Base-by-base conservation (phyloP, 2,797 vertebrate genomes). In the Fratercula arctica region DNA sequence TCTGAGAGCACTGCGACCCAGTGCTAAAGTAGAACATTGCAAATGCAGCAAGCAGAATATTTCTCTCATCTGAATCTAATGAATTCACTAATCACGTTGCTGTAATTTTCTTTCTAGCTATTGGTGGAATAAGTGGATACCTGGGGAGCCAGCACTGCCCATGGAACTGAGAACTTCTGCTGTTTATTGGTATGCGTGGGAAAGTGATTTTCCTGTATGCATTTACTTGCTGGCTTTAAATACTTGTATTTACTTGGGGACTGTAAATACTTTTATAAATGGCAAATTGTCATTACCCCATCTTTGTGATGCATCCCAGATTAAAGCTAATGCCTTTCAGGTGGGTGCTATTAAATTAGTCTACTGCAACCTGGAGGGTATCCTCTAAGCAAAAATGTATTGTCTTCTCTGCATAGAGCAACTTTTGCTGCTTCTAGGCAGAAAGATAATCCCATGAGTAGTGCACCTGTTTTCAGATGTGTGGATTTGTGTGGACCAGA, bases 101-200 rank as follows among this genome's bases (percentile, higher is more conserved):
- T 94, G 85, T 85, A 89, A 94, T 95, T 96, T 95, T 72, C 93
- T 91, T 89, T 86, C 86, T 79, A 90, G 91, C 67, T 93, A 48
- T 73, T 81, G 61, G 85, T 77, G 92, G 56, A 92, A 77, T 64
- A 94, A 93, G 70, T 88, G 54, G 63, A 54, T 89, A 87, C 66
- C 93, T 87, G 51, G 82, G 85, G 93, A 97, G 48, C 13, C 68
- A 86, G 35, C 79, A 48, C 29, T 82, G 74, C 70, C 66, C 28
- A 3, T 61, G 53, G 60, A 94, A 80, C 61, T 1, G 2, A 94
- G 83, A 95, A 90, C 67, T 84, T 95, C 50, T 88, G 43, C 72
- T 66, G 21, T 41, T 87, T 89, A 86, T 89, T 86, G 69, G 26
- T 54, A 50, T 87, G 78, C 0, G 5, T 87, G 82, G 87, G 85